Conservation (phyloP, 2,797 vertebrate species). For the Gambelia wislizenii region DNA sequence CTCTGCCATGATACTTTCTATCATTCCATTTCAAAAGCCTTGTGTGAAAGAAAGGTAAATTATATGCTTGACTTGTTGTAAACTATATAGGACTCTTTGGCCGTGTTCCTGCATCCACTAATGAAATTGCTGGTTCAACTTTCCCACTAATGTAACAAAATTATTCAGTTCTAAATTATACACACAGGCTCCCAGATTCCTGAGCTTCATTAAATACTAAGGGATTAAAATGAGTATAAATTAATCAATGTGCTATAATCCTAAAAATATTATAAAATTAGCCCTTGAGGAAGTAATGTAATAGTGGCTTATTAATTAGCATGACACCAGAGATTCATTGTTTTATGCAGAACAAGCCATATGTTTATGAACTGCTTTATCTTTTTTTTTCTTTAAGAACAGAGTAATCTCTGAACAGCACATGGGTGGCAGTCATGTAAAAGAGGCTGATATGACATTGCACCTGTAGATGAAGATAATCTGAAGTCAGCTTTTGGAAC, state of each 20-base stretch:
- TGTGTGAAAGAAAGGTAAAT: background rate
- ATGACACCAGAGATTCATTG: constrained; percentile 77
- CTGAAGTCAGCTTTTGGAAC: background rate
- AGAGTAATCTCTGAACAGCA: background rate
- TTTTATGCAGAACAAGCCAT: constrained; percentile 66
- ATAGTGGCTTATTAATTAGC: constrained; percentile 83
- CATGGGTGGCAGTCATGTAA: constrained; percentile 16
- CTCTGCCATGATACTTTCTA: too few species aligned
- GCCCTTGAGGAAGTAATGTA: constrained; percentile 83
- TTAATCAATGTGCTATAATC: constrained; percentile 85
- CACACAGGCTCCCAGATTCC: constrained; percentile 74
- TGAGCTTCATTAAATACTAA: constrained; percentile 82
- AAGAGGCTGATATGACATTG: background rate
- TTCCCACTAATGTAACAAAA: constrained; percentile 76
- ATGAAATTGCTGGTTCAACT: constrained; percentile 65
- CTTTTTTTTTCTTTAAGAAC: constrained; percentile 62
- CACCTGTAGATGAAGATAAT: background rate
- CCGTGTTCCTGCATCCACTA: constrained; percentile 59
- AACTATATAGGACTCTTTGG: constrained; percentile 53
- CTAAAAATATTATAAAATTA: constrained; percentile 83
- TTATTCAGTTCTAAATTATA: constrained; percentile 80
- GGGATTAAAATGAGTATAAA: constrained; percentile 85
- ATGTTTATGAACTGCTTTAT: constrained; percentile 75
- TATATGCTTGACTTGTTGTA: constrained; percentile 63
- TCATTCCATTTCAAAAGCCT: too few species aligned